These are phyloP conservation scores for Sycophaga agraensis DNA, from an alignment of 1,140 invertebrate genomes.

Conservation along the genomic window DNA sequence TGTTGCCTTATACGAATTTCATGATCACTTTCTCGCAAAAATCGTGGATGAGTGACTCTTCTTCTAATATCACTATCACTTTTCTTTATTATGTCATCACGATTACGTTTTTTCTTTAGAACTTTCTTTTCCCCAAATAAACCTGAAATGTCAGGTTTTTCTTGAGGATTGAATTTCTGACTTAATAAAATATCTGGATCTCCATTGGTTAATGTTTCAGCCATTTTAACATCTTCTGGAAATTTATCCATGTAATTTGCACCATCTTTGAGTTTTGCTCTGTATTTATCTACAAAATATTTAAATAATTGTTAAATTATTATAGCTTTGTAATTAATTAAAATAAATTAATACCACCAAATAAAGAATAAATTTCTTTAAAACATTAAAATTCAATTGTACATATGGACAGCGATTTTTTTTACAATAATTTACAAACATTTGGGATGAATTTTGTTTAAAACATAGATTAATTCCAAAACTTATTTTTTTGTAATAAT, in stretches of 20 bases:
- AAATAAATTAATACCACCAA: too few species aligned
- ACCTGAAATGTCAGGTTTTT: constrained; percentile 58
- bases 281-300: constrained; percentile 58
- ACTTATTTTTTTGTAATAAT: background rate
- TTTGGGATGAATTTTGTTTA: background rate
- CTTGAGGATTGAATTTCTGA: constrained; percentile 64
- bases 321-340: background rate
- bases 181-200: constrained; percentile 66
- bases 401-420: background rate
- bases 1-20: constrained; percentile 61
- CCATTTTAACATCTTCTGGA: constrained; percentile 69
- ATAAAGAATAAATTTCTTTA: too few species aligned
- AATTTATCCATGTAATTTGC: constrained; percentile 70
- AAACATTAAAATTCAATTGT: background rate
- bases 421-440: background rate
- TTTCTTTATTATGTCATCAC: constrained; percentile 40
- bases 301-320: background rate
- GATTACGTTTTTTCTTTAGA: constrained; percentile 46
- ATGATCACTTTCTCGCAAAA: constrained; percentile 63
- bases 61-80: constrained; percentile 35
- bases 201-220: constrained; percentile 68
- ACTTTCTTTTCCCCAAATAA: constrained; percentile 53
- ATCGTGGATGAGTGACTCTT: constrained; percentile 59
- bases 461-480: background rate
- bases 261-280: constrained; percentile 61